Percentiles rank a stretch among this genome's conserved stretches.
Conservation (phyloP, 2,797 vertebrate species). For the Xerus rutilus region DNA sequence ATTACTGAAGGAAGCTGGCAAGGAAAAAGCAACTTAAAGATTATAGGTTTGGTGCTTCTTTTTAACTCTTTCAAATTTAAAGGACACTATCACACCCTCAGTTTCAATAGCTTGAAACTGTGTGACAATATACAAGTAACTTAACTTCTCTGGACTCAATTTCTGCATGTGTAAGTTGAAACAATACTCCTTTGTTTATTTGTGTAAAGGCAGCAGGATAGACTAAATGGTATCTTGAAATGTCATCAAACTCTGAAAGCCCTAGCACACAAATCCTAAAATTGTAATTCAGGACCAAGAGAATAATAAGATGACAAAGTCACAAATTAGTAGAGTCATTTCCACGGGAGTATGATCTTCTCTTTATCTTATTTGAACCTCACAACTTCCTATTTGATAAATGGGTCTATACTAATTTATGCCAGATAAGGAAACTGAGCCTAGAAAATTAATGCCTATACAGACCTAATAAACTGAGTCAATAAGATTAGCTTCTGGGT, state of each 20-base stretch:
- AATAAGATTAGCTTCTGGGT: background rate
- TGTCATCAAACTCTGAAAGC: background rate
- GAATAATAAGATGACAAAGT: background rate
- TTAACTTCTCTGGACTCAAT: background rate
- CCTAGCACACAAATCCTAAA: background rate
- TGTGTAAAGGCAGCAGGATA: background rate
- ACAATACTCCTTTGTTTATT: background rate
- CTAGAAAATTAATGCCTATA: background rate
- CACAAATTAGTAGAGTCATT: background rate
- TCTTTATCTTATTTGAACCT: constrained; percentile 23
- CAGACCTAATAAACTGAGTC: background rate
- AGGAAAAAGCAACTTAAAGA: background rate
- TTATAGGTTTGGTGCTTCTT: background rate
- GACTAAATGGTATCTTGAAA: background rate
- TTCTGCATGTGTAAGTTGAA: background rate
- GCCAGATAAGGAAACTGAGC: constrained; percentile 20
- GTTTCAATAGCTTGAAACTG: background rate
- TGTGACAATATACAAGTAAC: background rate
- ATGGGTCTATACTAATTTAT: background rate
- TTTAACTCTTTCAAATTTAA: background rate
- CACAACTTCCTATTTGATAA: background rate
- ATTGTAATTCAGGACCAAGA: background rate
- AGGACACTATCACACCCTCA: background rate
- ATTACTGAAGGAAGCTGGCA: background rate
- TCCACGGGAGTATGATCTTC: background rate